These are phyloP conservation scores for Apistogramma diplotaenia DNA, from an alignment of 2,113 vertebrate genomes.

Conservation along the genomic window DNA sequence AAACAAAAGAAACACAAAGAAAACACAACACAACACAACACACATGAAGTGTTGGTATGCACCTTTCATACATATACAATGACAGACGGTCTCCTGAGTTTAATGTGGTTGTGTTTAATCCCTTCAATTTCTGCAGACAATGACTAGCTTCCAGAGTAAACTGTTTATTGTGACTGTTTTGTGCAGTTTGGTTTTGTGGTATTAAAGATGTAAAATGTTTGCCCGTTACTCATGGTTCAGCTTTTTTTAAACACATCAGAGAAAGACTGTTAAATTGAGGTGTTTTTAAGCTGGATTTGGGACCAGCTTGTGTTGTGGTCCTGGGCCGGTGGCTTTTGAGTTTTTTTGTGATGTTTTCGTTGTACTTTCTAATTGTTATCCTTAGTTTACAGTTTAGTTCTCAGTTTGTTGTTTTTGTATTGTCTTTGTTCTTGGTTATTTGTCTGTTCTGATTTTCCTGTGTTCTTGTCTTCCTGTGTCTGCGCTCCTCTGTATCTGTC, in stretches of 20 bases:
- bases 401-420: no score
- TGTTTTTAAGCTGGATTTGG: background rate
- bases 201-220: slow-evolving; percentile 16
- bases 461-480: no score
- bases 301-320: no score
- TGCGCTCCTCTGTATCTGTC: no score
- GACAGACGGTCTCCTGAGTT: slow-evolving; percentile 37
- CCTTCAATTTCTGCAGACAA: slow-evolving; percentile 31
- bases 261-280: background rate
- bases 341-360: no score
- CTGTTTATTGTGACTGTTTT: slow-evolving; percentile 29
- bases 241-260: background rate
- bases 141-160: slow-evolving; percentile 32
- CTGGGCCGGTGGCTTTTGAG: no score
- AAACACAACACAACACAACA: background rate
- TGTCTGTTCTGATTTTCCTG: no score
- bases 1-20: background rate
- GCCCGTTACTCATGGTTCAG: background rate
- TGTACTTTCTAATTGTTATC: no score
- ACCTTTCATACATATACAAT: slow-evolving; percentile 54
- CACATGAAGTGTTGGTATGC: slow-evolving; percentile 8
- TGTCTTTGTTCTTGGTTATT: no score
- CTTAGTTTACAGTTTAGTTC: no score
- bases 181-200: slow-evolving; percentile 7
- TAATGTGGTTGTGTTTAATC: slow-evolving; percentile 54